Evolutionary conservation across 1,140 invertebrate genomes (phyloP), one percentile per base, ranked within the genome.

Genomic region (Steinernema khuongi): DNA sequence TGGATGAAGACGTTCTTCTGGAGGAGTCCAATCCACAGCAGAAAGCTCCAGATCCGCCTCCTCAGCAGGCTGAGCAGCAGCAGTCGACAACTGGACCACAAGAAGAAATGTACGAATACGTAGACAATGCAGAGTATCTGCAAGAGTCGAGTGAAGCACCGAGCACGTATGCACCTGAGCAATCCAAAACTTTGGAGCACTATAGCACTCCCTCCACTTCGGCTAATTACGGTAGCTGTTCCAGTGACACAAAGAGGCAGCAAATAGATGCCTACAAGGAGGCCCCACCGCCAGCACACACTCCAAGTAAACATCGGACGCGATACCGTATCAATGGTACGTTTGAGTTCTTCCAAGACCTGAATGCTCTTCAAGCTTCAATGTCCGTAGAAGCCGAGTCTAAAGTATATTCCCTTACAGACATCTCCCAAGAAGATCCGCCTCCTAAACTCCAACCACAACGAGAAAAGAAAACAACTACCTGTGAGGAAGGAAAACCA

Each of bases 401-500:
- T n/a, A n/a, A n/a, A n/a, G n/a, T n/a, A n/a, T n/a, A n/a, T n/a
- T n/a, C n/a, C n/a, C n/a, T n/a, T n/a, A n/a, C n/a, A n/a, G n/a
- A n/a, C n/a, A n/a, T n/a, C n/a, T n/a, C n/a, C n/a, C n/a, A n/a
- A n/a, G n/a, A n/a, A n/a, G n/a, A n/a, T n/a, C 50, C 11, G 50
- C 11, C 50, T 14, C 50, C 50, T 11, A 7, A 41, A 41, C 36
- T 7, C 22, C n/a, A n/a, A n/a, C n/a, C n/a, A n/a, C n/a, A n/a
- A n/a, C n/a, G n/a, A n/a, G n/a, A n/a, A n/a, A n/a, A n/a, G n/a
- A n/a, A n/a, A n/a, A 60, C 11, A 22, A 60, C 50, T 4, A 60
- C 50, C 22, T 60, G 50, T 22, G 50, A 60, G 2, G 50, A 60
- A 26, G 50, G 50, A 2, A 77, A 81, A 41, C 60, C 77, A 1